Evolutionary conservation across 2,113 vertebrate species (phyloP).

Genomic region (Anoplopoma fimbria): DNA sequence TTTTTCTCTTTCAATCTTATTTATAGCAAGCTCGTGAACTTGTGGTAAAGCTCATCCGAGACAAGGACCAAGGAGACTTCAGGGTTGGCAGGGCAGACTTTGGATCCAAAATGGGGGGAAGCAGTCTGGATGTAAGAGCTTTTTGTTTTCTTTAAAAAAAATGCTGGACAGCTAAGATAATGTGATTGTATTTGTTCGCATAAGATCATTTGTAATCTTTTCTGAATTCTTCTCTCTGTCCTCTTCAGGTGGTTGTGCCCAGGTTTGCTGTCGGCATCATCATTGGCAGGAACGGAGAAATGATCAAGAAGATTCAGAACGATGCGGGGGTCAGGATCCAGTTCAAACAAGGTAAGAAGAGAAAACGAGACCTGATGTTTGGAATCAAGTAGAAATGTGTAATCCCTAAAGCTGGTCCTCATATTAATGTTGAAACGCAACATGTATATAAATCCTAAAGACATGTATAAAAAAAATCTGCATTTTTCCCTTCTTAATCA

Average conservation of each 20-base stretch:
- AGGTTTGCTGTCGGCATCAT: slow-evolving; percentile 98
- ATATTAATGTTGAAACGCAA: neutral
- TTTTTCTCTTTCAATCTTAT: neutral
- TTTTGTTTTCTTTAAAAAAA: neutral
- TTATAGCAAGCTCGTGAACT: slow-evolving; percentile 97
- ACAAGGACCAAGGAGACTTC: slow-evolving; percentile 97
- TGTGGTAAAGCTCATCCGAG: slow-evolving; percentile 96
- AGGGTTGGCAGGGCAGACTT: slow-evolving; percentile 91
- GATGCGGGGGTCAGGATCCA: slow-evolving; percentile 98
- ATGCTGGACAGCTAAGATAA: neutral
- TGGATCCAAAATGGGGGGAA: slow-evolving; percentile 91
- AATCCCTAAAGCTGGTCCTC: neutral
- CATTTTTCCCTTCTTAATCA: neutral
- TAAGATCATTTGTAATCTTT: neutral
- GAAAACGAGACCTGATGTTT: too few species aligned
- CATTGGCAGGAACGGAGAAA: slow-evolving; percentile 98
- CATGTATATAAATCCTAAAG: neutral
- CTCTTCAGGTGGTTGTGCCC: slow-evolving; percentile 92
- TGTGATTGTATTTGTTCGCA: neutral
- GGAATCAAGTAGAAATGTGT: neutral
- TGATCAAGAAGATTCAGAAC: slow-evolving; percentile 99
- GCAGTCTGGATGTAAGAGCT: slow-evolving; percentile 91
- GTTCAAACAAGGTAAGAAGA: slow-evolving; percentile 94
- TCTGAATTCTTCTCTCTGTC: neutral
- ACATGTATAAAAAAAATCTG: neutral